A percentile compares a stretch with the other conserved stretches of the same genome.
Evolutionary conservation across 2,888 invertebrate genomes (phyloP).

Genomic region (Macrosiphum euphorbiae): DNA sequence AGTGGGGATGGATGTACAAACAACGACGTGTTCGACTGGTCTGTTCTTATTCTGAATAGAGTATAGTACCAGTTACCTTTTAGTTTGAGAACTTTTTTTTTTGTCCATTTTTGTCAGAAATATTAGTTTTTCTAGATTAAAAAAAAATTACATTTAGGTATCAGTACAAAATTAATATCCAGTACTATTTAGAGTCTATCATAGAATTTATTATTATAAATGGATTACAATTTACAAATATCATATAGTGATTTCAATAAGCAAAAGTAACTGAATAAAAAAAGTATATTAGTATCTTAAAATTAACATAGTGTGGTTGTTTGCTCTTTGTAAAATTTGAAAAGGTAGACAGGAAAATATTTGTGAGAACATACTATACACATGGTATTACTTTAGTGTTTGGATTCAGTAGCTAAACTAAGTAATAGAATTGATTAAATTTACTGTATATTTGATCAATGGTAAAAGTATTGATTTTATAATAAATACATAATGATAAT

Average conservation of each 20-base stretch:
- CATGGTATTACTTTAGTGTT: background rate
- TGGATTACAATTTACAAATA: background rate
- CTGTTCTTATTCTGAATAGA: too few relatives aligned
- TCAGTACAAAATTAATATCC: background rate
- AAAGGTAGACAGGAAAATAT: background rate
- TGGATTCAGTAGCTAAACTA: background rate
- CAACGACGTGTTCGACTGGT: too few relatives aligned
- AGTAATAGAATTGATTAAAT: background rate
- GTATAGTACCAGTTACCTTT: background rate
- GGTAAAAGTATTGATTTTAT: background rate
- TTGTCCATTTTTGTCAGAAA: background rate
- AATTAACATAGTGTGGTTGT: background rate
- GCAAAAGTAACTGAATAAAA: background rate
- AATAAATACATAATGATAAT: background rate
- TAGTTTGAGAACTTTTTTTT: background rate
- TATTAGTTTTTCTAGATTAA: background rate
- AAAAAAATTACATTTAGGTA: background rate
- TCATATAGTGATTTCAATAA: background rate
- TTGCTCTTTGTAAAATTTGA: background rate
- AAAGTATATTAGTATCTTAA: background rate
- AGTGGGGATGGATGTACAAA: too few relatives aligned
- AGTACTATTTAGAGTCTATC: background rate
- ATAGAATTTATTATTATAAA: background rate
- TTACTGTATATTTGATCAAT: too few relatives aligned
- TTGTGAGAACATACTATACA: background rate